Evolutionary conservation across 2,797 vertebrate genomes (phyloP).

Genomic region (Podarcis lilfordi): DNA sequence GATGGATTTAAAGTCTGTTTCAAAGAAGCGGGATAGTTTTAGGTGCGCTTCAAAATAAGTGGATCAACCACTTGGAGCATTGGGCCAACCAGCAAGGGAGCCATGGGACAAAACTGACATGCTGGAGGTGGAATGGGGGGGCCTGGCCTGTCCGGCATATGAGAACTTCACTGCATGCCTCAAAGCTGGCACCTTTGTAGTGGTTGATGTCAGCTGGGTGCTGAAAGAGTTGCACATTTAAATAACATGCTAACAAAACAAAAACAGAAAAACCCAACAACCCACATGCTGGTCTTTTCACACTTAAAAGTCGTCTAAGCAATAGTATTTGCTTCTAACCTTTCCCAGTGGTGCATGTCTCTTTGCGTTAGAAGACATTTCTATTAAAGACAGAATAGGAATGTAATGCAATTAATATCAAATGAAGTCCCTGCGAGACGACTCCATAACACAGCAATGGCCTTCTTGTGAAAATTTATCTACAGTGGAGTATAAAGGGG

Average conservation of each 20-base stretch:
- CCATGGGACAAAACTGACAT: not conserved
- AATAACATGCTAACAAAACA: not conserved
- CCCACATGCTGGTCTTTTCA: not conserved
- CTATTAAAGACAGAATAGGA: conserved; percentile 24
- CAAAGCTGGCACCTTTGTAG: not conserved
- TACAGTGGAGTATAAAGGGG: not conserved
- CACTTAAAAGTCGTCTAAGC: not conserved
- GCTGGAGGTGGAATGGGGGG: not conserved
- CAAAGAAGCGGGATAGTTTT: too few relatives aligned
- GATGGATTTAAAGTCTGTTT: not conserved
- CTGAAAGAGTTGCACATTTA: not conserved
- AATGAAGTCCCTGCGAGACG: not conserved
- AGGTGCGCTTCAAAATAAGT: not conserved
- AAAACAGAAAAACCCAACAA: too few relatives aligned
- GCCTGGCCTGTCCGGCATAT: not conserved
- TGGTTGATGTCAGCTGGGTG: not conserved
- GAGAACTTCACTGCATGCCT: not conserved
- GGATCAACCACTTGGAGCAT: not conserved
- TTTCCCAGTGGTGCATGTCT: not conserved
- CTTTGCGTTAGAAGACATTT: conserved; percentile 17
- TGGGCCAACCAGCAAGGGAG: not conserved
- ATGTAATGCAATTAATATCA: conserved; percentile 24
- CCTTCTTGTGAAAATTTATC: conserved; percentile 15
- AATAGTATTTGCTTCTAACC: conserved; percentile 22
- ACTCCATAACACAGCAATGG: not conserved